Base-by-base conservation (phyloP, 2,888 invertebrate species). In the Trichogramma dendrolimi region DNA sequence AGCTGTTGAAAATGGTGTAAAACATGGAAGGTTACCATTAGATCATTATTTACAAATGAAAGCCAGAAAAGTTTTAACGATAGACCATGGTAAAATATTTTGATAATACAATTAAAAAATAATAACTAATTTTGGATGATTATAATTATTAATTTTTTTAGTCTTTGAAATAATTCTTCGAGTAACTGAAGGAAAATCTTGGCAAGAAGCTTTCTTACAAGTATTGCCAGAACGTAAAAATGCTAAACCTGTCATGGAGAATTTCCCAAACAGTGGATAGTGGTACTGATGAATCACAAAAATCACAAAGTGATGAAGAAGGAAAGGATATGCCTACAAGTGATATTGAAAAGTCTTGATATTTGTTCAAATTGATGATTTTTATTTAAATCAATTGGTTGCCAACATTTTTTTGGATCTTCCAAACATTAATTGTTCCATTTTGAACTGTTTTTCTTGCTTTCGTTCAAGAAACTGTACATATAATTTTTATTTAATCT, bases 41-140 rank as follows among this genome's bases (percentile, higher is more conserved):
- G 87, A 87, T 67, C 90, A 95, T 79, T 91, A 90, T 82, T 85
- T 99, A 52, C 86, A 90, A 72, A 90, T 98, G 90, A 93, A 93
- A 80, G 90, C 92, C 5, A 86, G 96, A 70, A 92, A 92, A 81
- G 97, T 98, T 55, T 83, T 99, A 61, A 94, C 96, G 49, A 91
- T 99, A 69, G 94, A 96, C 80, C 98, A 99, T 83, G 96, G 92
- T 92, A 81, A 79, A 71, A n/a, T 46, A 46, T 54, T 54, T 11
- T 27, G n/a, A 40, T 11, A 56, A n/a, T 10, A 43, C 10, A 6
- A 43, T 62, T 44, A n/a, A 47, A 39, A 43, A 39, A 49, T 27
- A 51, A 8, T 50, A 51, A 4, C 6, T 46, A 44, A 55, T 38
- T 38, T 43, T 52, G 38, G 44, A 64, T 2, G 53, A 38, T 42